These are phyloP conservation scores for Hoplias malabaricus DNA, from an alignment of 2,113 vertebrate species.

Conservation along the genomic window DNA sequence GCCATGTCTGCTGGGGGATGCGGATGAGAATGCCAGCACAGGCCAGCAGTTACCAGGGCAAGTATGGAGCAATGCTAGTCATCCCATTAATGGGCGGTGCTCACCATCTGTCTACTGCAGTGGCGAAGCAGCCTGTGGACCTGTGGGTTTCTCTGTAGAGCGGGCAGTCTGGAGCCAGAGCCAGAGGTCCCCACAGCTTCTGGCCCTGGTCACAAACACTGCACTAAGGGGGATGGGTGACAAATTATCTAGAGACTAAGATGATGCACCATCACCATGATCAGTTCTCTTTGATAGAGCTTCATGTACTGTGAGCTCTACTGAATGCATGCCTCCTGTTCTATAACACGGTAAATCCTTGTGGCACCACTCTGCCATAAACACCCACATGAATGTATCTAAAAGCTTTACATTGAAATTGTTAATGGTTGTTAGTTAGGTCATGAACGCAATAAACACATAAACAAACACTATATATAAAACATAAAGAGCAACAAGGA, in stretches of 20 bases:
- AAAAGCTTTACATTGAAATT: no score
- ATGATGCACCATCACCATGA: neutral
- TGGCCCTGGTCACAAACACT: conserved; percentile 48
- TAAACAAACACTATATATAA: no score
- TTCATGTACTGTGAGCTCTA: neutral
- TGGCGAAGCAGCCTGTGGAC: conserved; percentile 64
- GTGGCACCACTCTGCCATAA: no score
- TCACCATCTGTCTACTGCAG: conserved; percentile 72
- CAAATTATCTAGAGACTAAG: neutral
- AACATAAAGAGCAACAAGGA: no score
- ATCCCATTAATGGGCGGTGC: conserved; percentile 64
- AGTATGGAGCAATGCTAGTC: conserved; percentile 69
- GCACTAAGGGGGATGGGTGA: conserved; percentile 27
- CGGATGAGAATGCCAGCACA: conserved; percentile 73
- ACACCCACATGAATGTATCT: no score
- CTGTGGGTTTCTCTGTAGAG: conserved; percentile 65
- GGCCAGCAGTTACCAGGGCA: conserved; percentile 77
- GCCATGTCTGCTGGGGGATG: conserved; percentile 48
- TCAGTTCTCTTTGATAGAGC: neutral
- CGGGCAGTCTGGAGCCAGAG: conserved; percentile 68
- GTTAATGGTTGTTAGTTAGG: no score
- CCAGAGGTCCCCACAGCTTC: conserved; percentile 62
- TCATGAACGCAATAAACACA: no score
- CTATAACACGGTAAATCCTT: neutral
- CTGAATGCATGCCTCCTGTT: neutral